Percentiles rank a stretch among this genome's conserved stretches.
These are phyloP conservation scores for Pluvialis apricaria DNA, from an alignment of 2,113 vertebrate species.

Conservation along the genomic window DNA sequence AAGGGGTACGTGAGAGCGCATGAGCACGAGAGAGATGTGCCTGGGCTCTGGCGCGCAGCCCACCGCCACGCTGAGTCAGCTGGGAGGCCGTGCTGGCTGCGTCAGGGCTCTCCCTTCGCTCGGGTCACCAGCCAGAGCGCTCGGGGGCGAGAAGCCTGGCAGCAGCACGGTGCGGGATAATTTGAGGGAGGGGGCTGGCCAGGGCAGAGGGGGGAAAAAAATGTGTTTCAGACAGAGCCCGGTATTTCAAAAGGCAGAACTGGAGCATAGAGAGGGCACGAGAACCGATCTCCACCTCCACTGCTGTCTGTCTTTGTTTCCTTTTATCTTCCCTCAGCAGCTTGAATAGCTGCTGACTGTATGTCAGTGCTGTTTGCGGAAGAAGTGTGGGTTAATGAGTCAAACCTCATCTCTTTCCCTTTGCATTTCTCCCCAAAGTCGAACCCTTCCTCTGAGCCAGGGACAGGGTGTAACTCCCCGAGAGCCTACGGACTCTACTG, in stretches of 20 bases:
- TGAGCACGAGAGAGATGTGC: fast-evolving
- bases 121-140: background rate
- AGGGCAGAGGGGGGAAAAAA: background rate
- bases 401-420: background rate
- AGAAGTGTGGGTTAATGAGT: background rate
- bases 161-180: fast-evolving
- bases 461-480: background rate
- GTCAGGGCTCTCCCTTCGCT: background rate
- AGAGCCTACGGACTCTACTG: background rate
- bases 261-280: background rate
- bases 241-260: background rate
- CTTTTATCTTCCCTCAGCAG: constrained; percentile 32
- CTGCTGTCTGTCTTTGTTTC: background rate
- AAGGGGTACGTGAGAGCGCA: background rate
- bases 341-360: background rate
- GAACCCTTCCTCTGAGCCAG: background rate
- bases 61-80: background rate
- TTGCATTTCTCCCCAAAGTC: background rate
- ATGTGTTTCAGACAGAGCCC: background rate
- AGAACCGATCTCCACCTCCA: background rate
- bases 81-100: background rate
- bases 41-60: background rate
- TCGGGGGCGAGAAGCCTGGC: background rate
- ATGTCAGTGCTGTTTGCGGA: background rate
- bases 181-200: background rate